A percentile compares a stretch with the other conserved stretches of the same genome.
Conservation (phyloP, 2,888 invertebrate genomes). For the Orchesellides sinensis region DNA sequence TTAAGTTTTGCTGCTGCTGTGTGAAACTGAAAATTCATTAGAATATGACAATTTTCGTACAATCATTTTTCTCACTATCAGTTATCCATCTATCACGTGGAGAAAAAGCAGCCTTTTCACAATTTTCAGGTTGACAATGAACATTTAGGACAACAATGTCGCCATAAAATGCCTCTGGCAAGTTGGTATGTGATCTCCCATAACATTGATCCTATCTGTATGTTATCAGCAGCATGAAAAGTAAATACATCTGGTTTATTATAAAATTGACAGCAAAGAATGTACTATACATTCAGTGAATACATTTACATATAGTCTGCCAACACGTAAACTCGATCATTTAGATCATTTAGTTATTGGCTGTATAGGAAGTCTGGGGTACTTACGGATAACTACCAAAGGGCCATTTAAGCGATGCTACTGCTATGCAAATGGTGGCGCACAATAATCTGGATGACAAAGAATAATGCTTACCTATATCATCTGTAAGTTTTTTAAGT, state of each 20-base stretch:
- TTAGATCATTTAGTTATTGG: too few relatives aligned
- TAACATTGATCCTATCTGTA: conserved; percentile 17
- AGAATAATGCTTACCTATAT: not conserved
- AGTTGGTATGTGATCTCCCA: not conserved
- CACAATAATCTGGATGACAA: not conserved
- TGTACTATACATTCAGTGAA: not conserved
- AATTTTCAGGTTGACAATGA: conserved; percentile 19
- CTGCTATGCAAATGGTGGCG: not conserved
- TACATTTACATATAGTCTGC: not conserved
- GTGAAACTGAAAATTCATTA: conserved; percentile 7
- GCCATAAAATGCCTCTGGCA: conserved; percentile 31
- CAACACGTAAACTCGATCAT: too few relatives aligned
- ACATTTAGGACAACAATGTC: conserved; percentile 48
- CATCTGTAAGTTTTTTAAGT: too few relatives aligned
- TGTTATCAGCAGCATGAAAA: conserved; percentile 1
- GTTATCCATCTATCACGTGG: conserved; percentile 24
- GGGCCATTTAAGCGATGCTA: not conserved
- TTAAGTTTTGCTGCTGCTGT: too few relatives aligned
- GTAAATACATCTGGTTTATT: not conserved
- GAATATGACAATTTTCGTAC: conserved; percentile 12
- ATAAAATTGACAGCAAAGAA: not conserved
- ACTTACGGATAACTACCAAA: not conserved
- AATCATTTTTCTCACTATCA: conserved; percentile 22
- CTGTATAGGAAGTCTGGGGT: too few relatives aligned
- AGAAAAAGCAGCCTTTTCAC: conserved; percentile 24